Evolutionary conservation across 2,797 vertebrate species (phyloP).

Genomic region (Cygnus olor): DNA sequence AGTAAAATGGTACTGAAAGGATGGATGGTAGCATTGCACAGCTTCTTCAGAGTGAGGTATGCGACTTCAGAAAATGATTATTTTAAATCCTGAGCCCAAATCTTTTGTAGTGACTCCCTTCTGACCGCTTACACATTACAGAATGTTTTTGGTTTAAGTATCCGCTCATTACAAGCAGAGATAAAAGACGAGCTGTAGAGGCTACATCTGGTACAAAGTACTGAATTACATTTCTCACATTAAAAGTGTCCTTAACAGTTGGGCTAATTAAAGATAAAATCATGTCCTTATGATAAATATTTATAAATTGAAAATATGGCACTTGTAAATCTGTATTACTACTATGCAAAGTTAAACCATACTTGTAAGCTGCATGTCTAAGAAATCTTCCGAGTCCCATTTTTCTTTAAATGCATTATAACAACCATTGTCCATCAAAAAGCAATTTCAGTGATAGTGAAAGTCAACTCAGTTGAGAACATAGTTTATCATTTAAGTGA

Average conservation of each 20-base stretch:
- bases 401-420: neutral
- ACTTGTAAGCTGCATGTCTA: neutral
- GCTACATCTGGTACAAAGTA: slow-evolving; percentile 75
- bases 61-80: neutral
- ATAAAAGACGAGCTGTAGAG: slow-evolving; percentile 67
- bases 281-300: slow-evolving; percentile 80
- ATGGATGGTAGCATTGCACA: neutral
- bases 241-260: slow-evolving; percentile 82
- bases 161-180: slow-evolving; percentile 44
- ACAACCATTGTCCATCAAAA: neutral
- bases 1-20: neutral
- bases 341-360: slow-evolving; percentile 38
- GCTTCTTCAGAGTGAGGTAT: neutral
- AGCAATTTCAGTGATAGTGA: neutral
- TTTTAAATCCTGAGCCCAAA: neutral
- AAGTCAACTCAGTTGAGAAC: neutral
- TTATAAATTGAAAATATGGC: slow-evolving; percentile 78
- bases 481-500: neutral
- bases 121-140: neutral
- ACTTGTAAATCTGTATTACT: slow-evolving; percentile 57
- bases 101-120: neutral
- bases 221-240: slow-evolving; percentile 77
- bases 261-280: slow-evolving; percentile 82
- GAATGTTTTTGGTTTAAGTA: neutral
- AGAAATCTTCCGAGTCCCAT: neutral